phyloP scores from a whole-genome alignment of 1,140 invertebrate genomes.

The Camponotus floridanus region DNA sequence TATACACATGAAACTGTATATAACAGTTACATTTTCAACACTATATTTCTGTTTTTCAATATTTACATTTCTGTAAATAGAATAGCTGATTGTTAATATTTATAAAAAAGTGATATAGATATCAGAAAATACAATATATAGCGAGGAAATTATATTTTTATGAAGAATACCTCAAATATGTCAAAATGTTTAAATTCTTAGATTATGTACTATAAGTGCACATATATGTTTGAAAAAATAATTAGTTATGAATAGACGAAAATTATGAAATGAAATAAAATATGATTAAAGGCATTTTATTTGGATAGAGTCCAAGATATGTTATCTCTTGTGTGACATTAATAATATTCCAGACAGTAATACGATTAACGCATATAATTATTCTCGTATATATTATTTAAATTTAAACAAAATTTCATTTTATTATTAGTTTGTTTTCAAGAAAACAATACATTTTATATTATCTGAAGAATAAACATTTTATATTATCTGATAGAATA shows the following conservation, averaged over 20 bases:
- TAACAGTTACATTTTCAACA: no score
- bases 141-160: constrained; percentile 58
- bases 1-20: background rate
- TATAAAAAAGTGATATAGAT: constrained; percentile 55
- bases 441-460: background rate
- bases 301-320: background rate
- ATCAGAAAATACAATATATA: constrained; percentile 51
- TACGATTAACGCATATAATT: background rate
- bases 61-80: constrained; percentile 69
- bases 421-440: constrained; percentile 2
- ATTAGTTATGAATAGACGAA: background rate
- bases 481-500: no score
- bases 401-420: background rate
- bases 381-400: background rate
- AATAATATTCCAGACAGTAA: background rate
- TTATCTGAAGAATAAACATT: no score
- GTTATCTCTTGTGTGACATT: background rate
- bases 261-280: background rate
- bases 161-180: constrained; percentile 39
- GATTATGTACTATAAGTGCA: constrained; percentile 30
- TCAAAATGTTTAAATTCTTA: constrained; percentile 6
- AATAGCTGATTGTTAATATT: constrained; percentile 7
- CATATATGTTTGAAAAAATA: constrained; percentile 58
- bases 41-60: constrained; percentile 55
- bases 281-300: background rate